These are phyloP conservation scores for Procambarus virginalis DNA, from an alignment of 1,140 invertebrate species.

Conservation along the genomic window DNA sequence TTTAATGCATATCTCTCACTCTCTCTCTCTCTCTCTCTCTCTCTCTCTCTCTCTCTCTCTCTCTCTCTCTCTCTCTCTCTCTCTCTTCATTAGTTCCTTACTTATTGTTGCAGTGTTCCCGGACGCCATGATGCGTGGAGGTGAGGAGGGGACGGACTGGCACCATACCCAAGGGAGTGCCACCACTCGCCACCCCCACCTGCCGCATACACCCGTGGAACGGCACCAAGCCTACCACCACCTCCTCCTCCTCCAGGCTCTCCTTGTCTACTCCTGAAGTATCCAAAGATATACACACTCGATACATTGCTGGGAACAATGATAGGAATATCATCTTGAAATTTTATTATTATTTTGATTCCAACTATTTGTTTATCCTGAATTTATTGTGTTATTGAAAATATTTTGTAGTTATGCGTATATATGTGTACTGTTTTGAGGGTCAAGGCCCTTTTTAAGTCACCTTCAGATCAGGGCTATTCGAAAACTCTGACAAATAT, in stretches of 20 bases:
- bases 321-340: too few relatives aligned
- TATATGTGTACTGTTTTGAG: too few relatives aligned
- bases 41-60: neutral
- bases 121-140: slow-evolving; percentile 10
- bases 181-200: slow-evolving; percentile 27
- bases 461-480: too few relatives aligned
- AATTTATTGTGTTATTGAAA: too few relatives aligned
- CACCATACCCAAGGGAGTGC: slow-evolving; percentile 16
- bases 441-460: too few relatives aligned
- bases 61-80: neutral
- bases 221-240: slow-evolving; percentile 15
- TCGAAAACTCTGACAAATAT: too few relatives aligned
- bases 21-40: slow-evolving; percentile 3
- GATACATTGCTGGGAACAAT: too few relatives aligned
- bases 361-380: too few relatives aligned
- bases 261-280: slow-evolving; percentile 27
- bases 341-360: too few relatives aligned
- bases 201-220: slow-evolving; percentile 57
- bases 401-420: too few relatives aligned
- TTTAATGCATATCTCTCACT: neutral
- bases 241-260: slow-evolving; percentile 6
- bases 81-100: slow-evolving; percentile 14
- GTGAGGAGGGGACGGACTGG: neutral
- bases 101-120: slow-evolving; percentile 35
- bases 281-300: too few relatives aligned